A percentile compares a stretch with the other conserved stretches of the same genome.
phyloP scores from a whole-genome alignment of 2,888 invertebrate genomes.

The Oligia latruncula region DNA sequence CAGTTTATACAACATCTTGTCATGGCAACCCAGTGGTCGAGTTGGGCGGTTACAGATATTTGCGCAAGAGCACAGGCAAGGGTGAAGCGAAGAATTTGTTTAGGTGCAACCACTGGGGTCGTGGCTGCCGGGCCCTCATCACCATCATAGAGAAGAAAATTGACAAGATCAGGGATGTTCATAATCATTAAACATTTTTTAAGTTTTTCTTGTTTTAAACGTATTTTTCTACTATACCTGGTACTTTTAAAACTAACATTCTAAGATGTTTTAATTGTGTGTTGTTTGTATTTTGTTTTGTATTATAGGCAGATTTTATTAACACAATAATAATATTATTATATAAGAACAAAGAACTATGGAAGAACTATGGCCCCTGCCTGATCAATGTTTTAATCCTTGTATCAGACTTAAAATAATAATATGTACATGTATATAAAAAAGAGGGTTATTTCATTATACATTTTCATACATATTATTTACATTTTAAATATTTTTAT shows the following conservation, averaged over 20 bases:
- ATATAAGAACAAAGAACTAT: no score
- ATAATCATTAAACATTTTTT: constrained; percentile 46
- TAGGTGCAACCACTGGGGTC: constrained; percentile 67
- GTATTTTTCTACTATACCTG: not conserved
- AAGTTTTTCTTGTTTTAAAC: no score
- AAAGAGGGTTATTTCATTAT: not conserved
- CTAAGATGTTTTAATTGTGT: not conserved
- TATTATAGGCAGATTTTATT: no score
- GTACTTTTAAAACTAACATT: not conserved
- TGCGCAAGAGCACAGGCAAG: constrained; percentile 62
- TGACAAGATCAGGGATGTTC: constrained; percentile 32
- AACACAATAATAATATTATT: no score
- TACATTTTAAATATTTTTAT: no score
- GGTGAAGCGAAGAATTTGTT: constrained; percentile 58
- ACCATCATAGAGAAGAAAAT: constrained; percentile 59
- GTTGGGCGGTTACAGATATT: constrained; percentile 65
- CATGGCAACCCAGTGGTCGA: constrained; percentile 67
- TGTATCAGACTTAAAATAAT: no score
- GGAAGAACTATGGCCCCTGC: no score
- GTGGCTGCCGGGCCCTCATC: constrained; percentile 67
- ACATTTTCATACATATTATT: not conserved
- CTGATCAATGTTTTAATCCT: no score
- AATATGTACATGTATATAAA: no score
- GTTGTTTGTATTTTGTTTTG: no score
- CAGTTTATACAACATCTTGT: constrained; percentile 45